A percentile compares a stretch with the other conserved stretches of the same genome.
Evolutionary conservation across 2,113 vertebrate species (phyloP).

Genomic region (Malurus cyaneus): DNA sequence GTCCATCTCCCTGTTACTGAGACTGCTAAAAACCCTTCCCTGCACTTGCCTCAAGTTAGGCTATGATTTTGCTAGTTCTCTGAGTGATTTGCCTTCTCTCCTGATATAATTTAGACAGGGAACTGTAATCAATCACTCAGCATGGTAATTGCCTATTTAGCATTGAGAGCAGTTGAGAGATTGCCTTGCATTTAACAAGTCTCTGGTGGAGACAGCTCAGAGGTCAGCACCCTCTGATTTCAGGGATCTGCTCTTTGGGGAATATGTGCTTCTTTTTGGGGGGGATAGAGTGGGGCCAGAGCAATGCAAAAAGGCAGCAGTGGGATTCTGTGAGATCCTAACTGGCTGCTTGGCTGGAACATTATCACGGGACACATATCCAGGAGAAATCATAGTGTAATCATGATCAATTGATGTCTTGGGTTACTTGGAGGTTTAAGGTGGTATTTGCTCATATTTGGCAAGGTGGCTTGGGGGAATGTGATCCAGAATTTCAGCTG

Average conservation of each 20-base stretch:
- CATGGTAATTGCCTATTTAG: conserved; percentile 58
- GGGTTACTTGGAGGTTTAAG: background rate
- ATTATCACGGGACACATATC: background rate
- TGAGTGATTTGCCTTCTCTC: background rate
- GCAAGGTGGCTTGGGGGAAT: background rate
- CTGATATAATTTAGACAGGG: conserved; percentile 20
- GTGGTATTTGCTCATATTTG: background rate
- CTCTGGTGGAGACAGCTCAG: background rate
- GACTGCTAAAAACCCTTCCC: background rate
- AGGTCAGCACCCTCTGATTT: background rate
- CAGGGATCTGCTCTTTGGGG: background rate
- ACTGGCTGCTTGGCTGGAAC: background rate
- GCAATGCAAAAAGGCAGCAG: background rate
- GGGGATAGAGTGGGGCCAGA: background rate
- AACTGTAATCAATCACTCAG: conserved; percentile 59
- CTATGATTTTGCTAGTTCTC: conserved; percentile 5
- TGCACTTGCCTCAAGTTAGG: background rate
- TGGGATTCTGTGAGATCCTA: background rate
- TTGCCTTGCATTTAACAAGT: conserved; percentile 9
- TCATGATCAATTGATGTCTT: background rate
- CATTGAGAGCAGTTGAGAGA: background rate
- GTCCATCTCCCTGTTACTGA: background rate
- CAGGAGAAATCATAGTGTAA: background rate
- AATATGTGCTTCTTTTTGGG: background rate
- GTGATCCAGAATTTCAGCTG: background rate